A percentile compares a stretch with the other conserved stretches of the same genome.
phyloP scores from a whole-genome alignment of 2,113 vertebrate genomes.

The Macrotus californicus region DNA sequence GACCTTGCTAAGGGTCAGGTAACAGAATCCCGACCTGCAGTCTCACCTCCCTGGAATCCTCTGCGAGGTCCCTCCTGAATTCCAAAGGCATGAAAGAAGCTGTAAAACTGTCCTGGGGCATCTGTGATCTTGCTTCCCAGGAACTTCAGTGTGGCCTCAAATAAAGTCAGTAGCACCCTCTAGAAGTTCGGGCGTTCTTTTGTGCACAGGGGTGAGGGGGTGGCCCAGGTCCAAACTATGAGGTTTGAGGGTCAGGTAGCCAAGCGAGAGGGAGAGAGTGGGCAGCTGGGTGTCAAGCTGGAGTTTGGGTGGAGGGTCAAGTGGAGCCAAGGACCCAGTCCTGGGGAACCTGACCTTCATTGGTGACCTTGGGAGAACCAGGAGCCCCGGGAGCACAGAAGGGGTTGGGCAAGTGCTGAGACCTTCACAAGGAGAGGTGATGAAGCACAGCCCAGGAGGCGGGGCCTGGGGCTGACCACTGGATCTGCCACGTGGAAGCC shows the following conservation, averaged over 20 bases:
- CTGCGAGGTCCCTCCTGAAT: no score
- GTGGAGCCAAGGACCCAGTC: background rate
- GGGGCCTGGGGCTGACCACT: accelerated
- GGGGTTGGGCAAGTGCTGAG: accelerated
- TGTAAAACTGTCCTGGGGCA: background rate
- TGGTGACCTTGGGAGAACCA: background rate
- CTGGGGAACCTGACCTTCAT: accelerated
- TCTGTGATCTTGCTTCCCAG: background rate
- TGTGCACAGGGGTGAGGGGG: background rate
- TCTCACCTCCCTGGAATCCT: no score
- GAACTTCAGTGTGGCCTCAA: background rate
- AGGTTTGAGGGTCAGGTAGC: background rate
- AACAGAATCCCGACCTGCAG: background rate
- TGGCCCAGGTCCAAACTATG: accelerated
- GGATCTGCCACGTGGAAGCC: accelerated
- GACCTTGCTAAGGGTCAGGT: background rate
- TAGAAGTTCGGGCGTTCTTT: no score
- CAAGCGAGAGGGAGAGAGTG: accelerated
- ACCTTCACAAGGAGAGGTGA: accelerated
- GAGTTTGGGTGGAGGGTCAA: background rate
- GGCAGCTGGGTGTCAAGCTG: background rate
- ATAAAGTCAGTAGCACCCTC: background rate
- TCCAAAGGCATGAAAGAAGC: background rate
- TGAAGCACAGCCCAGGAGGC: background rate
- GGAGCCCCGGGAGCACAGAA: background rate